Percentiles rank a stretch among this genome's conserved stretches.
Evolutionary conservation across 2,888 invertebrate species (phyloP).

Genomic region (Ferdinandea cuprea): DNA sequence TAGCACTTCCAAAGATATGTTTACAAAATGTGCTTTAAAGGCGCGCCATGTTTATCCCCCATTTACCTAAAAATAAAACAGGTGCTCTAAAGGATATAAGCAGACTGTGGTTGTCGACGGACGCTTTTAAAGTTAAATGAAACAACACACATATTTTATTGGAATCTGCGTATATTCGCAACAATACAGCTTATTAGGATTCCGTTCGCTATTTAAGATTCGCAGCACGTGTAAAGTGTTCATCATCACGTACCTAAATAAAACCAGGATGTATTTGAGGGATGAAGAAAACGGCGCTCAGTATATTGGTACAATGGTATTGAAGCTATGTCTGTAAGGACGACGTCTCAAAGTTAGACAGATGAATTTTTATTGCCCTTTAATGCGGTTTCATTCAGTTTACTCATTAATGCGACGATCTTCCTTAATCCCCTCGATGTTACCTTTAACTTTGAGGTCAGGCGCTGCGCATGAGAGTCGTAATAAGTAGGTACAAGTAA

Average conservation of each 20-base stretch:
- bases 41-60: neutral
- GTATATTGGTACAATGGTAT: neutral
- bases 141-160: neutral
- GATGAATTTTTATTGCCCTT: slow-evolving; percentile 62
- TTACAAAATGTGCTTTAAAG: slow-evolving; percentile 7
- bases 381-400: slow-evolving; percentile 60
- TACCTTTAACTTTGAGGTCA: neutral
- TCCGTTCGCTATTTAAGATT: slow-evolving; percentile 14
- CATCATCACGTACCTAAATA: slow-evolving; percentile 68
- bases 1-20: slow-evolving; percentile 29
- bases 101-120: slow-evolving; percentile 22
- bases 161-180: neutral
- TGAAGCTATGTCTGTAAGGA: slow-evolving; percentile 14
- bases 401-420: slow-evolving; percentile 38
- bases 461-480: neutral
- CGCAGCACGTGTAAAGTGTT: slow-evolving; percentile 70
- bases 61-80: slow-evolving; percentile 17
- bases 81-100: slow-evolving; percentile 45
- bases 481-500: neutral
- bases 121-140: slow-evolving; percentile 38
- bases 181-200: slow-evolving; percentile 21
- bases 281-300: slow-evolving; percentile 6
- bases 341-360: slow-evolving; percentile 10
- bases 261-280: slow-evolving; percentile 44
- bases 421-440: slow-evolving; percentile 6